Conservation (phyloP, 2,113 vertebrate species). For the Poeciliopsis retropinna region DNA sequence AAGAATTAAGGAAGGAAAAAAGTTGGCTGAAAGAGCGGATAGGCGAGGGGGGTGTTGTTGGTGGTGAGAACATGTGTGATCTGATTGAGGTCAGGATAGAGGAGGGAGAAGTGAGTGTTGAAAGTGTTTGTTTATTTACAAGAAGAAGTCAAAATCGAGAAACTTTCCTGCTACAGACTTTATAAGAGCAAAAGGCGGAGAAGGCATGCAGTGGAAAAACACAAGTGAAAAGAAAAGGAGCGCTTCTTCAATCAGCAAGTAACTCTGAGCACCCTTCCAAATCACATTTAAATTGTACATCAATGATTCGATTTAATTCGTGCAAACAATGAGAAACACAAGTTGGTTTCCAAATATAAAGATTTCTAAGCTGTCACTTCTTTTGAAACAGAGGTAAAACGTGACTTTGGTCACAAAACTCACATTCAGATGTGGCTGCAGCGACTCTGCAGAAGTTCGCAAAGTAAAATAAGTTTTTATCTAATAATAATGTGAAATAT, state of each 20-base stretch:
- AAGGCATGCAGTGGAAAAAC: conserved; percentile 20
- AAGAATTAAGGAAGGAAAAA: not conserved
- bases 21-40: not conserved
- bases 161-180: conserved; percentile 2
- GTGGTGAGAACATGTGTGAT: conserved; percentile 1
- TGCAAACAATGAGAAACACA: not conserved
- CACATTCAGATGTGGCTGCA: not conserved
- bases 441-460: too few species aligned
- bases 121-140: not conserved
- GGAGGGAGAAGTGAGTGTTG: not conserved
- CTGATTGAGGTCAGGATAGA: not conserved
- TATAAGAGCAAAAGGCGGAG: conserved; percentile 37
- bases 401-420: not conserved
- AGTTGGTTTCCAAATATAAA: not conserved
- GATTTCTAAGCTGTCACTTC: not conserved
- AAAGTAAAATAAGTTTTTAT: too few species aligned
- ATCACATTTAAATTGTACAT: not conserved
- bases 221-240: conserved; percentile 6
- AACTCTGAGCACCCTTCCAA: not conserved
- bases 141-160: not conserved
- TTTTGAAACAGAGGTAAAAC: not conserved
- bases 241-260: too few species aligned
- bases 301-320: not conserved
- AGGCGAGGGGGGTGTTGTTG: not conserved
- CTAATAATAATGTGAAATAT: too few species aligned